Evolutionary conservation across 2,888 invertebrate genomes (phyloP).

Genomic region (Graphium colonna): DNA sequence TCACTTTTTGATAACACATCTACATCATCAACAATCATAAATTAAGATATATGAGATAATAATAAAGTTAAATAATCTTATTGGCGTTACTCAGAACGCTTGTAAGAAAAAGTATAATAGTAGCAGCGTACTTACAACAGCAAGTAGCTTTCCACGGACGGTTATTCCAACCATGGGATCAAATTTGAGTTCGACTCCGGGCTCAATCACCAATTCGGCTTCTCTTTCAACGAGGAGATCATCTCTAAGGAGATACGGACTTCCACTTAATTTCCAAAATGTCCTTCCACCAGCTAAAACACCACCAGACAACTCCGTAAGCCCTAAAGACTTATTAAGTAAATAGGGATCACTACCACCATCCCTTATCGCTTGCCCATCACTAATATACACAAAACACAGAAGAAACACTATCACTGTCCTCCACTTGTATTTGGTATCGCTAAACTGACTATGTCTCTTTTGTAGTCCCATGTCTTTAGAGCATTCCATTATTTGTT

Average conservation of each 20-base stretch:
- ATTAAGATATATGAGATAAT: background rate
- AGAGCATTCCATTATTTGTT: slow-evolving; percentile 59
- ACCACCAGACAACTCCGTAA: slow-evolving; percentile 83
- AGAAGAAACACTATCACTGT: slow-evolving; percentile 53
- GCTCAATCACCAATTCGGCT: slow-evolving; percentile 91
- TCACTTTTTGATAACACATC: too few relatives aligned
- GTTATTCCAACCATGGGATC: slow-evolving; percentile 96
- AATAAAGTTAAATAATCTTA: background rate
- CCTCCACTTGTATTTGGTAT: slow-evolving; percentile 79
- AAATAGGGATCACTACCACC: slow-evolving; percentile 62
- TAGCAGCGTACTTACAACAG: slow-evolving; percentile 85
- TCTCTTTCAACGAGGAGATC: slow-evolving; percentile 89
- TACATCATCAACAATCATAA: slow-evolving; percentile 1
- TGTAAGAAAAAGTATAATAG: too few relatives aligned
- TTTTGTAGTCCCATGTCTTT: slow-evolving; percentile 72
- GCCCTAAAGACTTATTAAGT: slow-evolving; percentile 60
- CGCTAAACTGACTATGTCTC: slow-evolving; percentile 75
- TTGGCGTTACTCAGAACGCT: background rate
- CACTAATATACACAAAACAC: slow-evolving; percentile 49
- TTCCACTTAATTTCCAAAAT: slow-evolving; percentile 77
- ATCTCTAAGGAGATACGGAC: slow-evolving; percentile 88
- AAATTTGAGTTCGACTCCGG: slow-evolving; percentile 94
- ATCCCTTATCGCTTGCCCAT: slow-evolving; percentile 54
- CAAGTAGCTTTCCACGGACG: slow-evolving; percentile 92
- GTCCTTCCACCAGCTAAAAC: slow-evolving; percentile 80